A percentile compares a stretch with the other conserved stretches of the same genome.
Evolutionary conservation across 2,797 vertebrate genomes (phyloP).

Genomic region (Pteronotus mesoamericanus): DNA sequence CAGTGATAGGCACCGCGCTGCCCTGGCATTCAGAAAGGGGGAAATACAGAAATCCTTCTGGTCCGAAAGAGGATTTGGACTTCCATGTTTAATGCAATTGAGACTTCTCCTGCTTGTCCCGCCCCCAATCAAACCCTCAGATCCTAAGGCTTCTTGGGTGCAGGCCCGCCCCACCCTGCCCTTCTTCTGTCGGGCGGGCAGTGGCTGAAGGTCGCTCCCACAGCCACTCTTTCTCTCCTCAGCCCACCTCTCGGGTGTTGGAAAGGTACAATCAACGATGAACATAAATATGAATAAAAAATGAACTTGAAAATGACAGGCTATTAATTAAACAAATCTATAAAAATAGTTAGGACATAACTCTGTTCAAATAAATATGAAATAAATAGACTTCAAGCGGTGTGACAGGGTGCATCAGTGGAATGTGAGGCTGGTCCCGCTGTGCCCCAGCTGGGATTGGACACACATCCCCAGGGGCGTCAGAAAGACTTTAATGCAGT

Average conservation of each 20-base stretch:
- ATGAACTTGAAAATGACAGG: slow-evolving; percentile 79
- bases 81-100: slow-evolving; percentile 50
- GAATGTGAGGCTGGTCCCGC: slow-evolving; percentile 83
- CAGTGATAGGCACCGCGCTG: slow-evolving; percentile 3
- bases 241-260: slow-evolving; percentile 38
- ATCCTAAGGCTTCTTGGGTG: slow-evolving; percentile 57
- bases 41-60: slow-evolving; percentile 20
- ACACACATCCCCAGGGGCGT: slow-evolving; percentile 53
- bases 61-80: slow-evolving; percentile 48
- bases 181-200: slow-evolving; percentile 58
- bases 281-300: slow-evolving; percentile 80
- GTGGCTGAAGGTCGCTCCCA: neutral
- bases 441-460: slow-evolving; percentile 50
- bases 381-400: slow-evolving; percentile 87
- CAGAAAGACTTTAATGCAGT: slow-evolving; percentile 54
- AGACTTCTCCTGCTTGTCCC: slow-evolving; percentile 59
- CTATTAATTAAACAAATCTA: slow-evolving; percentile 85
- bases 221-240: neutral
- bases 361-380: slow-evolving; percentile 88
- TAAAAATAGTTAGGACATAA: slow-evolving; percentile 86
- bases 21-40: slow-evolving; percentile 41
- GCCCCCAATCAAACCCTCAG: neutral
- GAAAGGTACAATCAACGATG: slow-evolving; percentile 72
- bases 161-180: neutral
- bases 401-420: slow-evolving; percentile 71